These are phyloP conservation scores for Thripadectes ignobilis DNA, from an alignment of 2,797 vertebrate species.

Conservation along the genomic window DNA sequence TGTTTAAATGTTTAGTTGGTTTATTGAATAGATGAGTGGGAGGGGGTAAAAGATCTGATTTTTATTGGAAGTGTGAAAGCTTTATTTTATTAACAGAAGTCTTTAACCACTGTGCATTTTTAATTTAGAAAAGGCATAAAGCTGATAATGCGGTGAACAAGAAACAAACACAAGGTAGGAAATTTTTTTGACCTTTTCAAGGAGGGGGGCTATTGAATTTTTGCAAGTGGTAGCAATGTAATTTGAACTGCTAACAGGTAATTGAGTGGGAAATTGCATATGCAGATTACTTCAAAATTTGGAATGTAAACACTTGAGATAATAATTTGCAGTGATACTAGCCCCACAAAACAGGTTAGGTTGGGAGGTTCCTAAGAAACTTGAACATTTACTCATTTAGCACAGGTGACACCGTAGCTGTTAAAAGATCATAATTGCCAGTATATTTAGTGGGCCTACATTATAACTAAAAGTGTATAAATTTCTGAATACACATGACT, in stretches of 20 bases:
- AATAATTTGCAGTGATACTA: background rate
- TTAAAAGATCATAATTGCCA: background rate
- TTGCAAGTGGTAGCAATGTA: background rate
- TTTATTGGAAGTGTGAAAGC: background rate
- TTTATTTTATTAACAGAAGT: background rate
- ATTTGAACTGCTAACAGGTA: background rate
- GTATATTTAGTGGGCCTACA: background rate
- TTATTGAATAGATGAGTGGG: background rate
- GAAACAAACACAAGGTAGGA: conserved; percentile 97
- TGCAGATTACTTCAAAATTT: background rate
- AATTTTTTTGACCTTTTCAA: background rate
- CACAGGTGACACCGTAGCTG: background rate
- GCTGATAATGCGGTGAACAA: conserved; percentile 95
- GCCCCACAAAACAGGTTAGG: background rate
- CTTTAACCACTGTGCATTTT: conserved; percentile 59
- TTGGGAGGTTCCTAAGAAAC: background rate
- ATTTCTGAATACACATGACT: background rate
- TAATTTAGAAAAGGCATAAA: conserved; percentile 94
- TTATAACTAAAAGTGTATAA: background rate
- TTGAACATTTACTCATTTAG: background rate
- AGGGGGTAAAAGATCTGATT: background rate
- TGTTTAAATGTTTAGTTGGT: background rate
- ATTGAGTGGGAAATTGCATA: background rate
- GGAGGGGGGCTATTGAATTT: accelerated
- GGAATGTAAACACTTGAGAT: background rate